Evolutionary conservation across 1,140 invertebrate species (phyloP).

Genomic region (Idris sp.): DNA sequence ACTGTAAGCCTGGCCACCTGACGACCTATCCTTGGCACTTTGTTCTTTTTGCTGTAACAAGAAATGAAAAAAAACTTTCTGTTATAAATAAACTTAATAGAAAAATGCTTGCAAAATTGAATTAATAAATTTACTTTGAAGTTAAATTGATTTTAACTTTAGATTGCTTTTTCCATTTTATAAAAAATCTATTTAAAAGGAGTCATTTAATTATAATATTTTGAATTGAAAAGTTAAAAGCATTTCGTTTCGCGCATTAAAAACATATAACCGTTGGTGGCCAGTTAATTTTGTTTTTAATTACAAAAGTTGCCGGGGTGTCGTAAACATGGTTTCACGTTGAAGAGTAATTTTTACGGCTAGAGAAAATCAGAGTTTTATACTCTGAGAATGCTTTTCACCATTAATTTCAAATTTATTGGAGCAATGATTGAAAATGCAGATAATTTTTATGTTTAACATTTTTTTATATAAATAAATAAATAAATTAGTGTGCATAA

Average conservation of each 20-base stretch:
- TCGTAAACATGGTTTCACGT: slow-evolving; percentile 31
- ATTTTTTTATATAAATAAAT: no score
- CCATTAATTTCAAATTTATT: slow-evolving; percentile 31
- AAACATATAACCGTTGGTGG: not conserved
- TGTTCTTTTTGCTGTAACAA: slow-evolving; percentile 72
- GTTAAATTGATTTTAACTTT: no score
- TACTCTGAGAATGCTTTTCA: slow-evolving; percentile 23
- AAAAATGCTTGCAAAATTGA: not conserved
- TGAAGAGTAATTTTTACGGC: slow-evolving; percentile 19
- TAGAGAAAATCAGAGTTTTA: no score
- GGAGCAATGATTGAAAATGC: slow-evolving; percentile 11
- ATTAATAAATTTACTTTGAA: no score
- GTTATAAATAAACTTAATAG: no score
- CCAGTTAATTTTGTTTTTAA: slow-evolving; percentile 30
- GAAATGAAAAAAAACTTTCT: no score
- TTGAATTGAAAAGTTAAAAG: no score
- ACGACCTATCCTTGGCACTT: slow-evolving; percentile 68
- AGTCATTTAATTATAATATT: no score
- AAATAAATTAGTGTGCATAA: no score
- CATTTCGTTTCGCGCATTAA: slow-evolving; percentile 20
- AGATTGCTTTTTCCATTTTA: no score
- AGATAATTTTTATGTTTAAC: no score
- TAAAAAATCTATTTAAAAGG: no score
- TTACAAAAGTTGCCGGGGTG: slow-evolving; percentile 14
- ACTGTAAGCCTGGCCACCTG: slow-evolving; percentile 69